These are phyloP conservation scores for Pardosa pseudoannulata DNA, from an alignment of 2,888 invertebrate species.

Conservation along the genomic window DNA sequence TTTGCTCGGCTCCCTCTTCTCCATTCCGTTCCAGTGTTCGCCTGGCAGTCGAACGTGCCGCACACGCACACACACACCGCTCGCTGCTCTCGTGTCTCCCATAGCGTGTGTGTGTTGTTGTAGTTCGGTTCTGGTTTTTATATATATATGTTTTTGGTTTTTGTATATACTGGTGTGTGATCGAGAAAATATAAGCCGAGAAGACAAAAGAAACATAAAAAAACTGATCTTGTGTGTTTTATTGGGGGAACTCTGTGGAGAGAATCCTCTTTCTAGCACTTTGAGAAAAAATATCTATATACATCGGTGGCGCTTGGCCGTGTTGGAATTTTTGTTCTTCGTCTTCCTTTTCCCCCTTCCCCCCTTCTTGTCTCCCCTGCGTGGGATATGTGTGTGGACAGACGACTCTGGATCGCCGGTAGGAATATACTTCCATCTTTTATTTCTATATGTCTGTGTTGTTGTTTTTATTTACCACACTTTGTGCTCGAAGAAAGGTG, in stretches of 20 bases:
- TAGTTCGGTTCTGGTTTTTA: too few relatives aligned
- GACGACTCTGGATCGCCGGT: conserved; percentile 45
- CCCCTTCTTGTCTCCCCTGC: conserved; percentile 5
- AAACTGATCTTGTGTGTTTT: too few relatives aligned
- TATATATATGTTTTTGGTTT: too few relatives aligned
- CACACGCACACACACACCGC: conserved; percentile 11
- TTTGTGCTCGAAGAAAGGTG: too few relatives aligned
- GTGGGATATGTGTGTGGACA: conserved; percentile 64
- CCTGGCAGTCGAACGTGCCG: conserved; percentile 26
- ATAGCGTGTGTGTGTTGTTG: neutral
- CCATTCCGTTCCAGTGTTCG: too few relatives aligned
- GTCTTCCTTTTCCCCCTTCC: neutral
- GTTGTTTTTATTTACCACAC: neutral
- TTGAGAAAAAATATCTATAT: too few relatives aligned
- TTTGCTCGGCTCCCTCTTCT: too few relatives aligned
- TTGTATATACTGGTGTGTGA: neutral
- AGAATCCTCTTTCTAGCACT: too few relatives aligned
- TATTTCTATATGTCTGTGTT: neutral
- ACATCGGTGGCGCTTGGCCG: neutral
- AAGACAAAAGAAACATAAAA: too few relatives aligned
- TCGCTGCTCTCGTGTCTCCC: neutral
- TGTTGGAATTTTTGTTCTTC: conserved; percentile 31
- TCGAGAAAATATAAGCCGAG: too few relatives aligned
- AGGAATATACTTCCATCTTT: conserved; percentile 24
- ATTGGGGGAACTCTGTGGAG: too few relatives aligned